Base-by-base conservation (phyloP, 2,888 invertebrate genomes). In the Uropetala carovei region DNA sequence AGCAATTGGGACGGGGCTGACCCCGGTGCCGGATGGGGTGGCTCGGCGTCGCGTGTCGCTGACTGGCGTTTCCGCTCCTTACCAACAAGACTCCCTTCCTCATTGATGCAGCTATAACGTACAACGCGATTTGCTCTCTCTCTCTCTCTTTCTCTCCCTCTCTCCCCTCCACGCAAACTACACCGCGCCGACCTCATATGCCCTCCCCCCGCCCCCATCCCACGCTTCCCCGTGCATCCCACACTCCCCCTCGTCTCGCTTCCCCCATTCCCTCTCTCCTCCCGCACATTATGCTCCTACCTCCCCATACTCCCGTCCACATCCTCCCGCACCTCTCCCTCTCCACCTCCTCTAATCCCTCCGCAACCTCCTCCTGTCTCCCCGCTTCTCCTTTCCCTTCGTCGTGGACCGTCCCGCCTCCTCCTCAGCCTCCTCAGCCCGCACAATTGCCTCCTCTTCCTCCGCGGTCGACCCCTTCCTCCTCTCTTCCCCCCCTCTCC, bases 61-160 rank as follows among this genome's bases (percentile, higher is more conserved):
- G 64, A 89, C 9, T 89, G 89, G 64, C 64, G 64, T 68, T 68
- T 89, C 89, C 89, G 89, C 89, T 89, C 89, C 59, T 43, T 18
- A 64, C 64, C 22, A 43, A 89, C n/a, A 27, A 13, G 43, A 18
- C 43, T 60, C 30, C 89, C 89, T 89, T 89, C 64, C 89, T 89
- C 89, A 64, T 64, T 43, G 30, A 64, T 89, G 64, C 89, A 64
- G 64, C 89, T 59, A 64, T 68, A 68, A 68, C 68, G 68, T 64
- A 58, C 68, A 14, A 64, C 89, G 89, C 64, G 64, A 56, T 56
- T 68, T 89, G 27, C 64, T n/a, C 64, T 85, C 83, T 43, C 83
- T 10, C 83, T 83, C 83, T n/a, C n/a, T n/a, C n/a, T n/a, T n/a
- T 60, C 60, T 60, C 64, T 64, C 2, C 64, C 64, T 5, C 64